Conservation (phyloP, 2,113 vertebrate genomes). For the Semicossyphus pulcher region DNA sequence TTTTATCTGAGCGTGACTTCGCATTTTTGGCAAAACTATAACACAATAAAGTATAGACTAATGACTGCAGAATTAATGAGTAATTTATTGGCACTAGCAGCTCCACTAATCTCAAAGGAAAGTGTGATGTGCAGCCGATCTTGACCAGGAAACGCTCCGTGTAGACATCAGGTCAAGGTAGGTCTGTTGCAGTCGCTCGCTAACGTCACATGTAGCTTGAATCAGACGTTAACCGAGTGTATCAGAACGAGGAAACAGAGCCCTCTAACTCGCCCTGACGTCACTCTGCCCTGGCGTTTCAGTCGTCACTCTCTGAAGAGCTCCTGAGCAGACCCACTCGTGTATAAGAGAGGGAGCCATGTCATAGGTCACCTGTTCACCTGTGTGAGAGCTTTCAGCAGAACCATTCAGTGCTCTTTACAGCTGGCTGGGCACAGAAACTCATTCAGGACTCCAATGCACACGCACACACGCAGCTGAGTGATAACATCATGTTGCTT, state of each 20-base stretch:
- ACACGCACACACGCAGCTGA: slow-evolving; percentile 3
- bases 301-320: slow-evolving; percentile 15
- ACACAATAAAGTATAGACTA: no score
- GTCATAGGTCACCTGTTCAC: slow-evolving; percentile 25
- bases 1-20: background rate
- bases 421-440: slow-evolving; percentile 41
- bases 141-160: no score
- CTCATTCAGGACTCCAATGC: slow-evolving; percentile 8
- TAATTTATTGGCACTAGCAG: background rate
- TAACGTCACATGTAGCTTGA: no score
- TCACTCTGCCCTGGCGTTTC: background rate
- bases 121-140: no score
- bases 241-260: no score
- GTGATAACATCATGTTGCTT: background rate
- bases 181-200: no score
- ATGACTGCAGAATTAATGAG: background rate
- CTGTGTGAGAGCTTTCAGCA: slow-evolving; percentile 9
- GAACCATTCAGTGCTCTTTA: slow-evolving; percentile 1
- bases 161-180: no score
- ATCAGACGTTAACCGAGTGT: no score
- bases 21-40: no score
- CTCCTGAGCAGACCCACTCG: slow-evolving; percentile 7
- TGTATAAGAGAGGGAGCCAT: slow-evolving; percentile 4
- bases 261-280: background rate
- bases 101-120: no score